Base-by-base conservation (phyloP, 2,797 vertebrate genomes). In the Hemitrygon akajei region DNA sequence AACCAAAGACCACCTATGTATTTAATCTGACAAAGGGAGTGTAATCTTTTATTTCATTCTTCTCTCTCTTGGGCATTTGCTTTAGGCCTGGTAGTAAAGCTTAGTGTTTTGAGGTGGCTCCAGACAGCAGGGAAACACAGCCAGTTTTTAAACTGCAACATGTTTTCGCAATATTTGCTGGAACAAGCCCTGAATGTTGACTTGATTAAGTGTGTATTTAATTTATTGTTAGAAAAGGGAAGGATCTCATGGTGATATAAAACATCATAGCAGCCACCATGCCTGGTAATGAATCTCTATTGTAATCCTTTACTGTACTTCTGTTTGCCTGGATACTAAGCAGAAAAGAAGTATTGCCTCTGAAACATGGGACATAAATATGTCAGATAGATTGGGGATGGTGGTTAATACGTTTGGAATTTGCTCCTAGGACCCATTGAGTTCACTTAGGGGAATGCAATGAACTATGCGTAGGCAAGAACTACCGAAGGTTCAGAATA, bases 131-230 rank as follows among this genome's bases (percentile, higher is more conserved):
- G 27, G 11, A 86, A 60, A 27, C 80, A 14, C 58, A 30, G 47
- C 82, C 82, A 86, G 27, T 16, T 86, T 86, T 86, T 86, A 86
- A 86, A 86, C 12, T 60, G 56, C 82, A 86, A 86, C 27, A 86
- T 86, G 56, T 60, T 60, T 47, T 60, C 10, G 6, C 47, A 84
- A 47, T 47, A 84, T 58, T 30, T 58, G 47, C 27, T 84, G 47
- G 81, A 58, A 56, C 81, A 86, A 86, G n/a, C 18, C 40, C 56
- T 80, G 34, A 80, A 11, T n/a, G 56, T 60, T 86, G 56, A 30
- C 30, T 30, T 86, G 56, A 86, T 60, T 27, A n/a, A 86, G 3
- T 86, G 82, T 86, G 22, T 60, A 56, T 86, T 86, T 27, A 27
- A 30, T 84, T 56, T 60, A 25, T 14, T 0, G 58, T 60, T 86